Conservation (phyloP, 2,888 invertebrate genomes). For the Phyllotreta cruciferae region DNA sequence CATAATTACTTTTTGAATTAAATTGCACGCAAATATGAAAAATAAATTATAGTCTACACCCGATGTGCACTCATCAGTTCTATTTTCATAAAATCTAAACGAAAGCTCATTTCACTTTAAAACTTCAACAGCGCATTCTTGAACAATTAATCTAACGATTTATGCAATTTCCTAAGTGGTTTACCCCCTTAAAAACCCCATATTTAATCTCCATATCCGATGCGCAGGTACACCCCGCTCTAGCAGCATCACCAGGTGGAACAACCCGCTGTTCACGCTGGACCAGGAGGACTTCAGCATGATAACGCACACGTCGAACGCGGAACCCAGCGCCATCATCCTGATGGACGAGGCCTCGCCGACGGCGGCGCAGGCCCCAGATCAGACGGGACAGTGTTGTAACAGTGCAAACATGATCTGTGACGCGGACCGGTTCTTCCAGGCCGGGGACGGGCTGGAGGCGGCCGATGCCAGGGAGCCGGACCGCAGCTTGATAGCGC, state of each 20-base stretch:
- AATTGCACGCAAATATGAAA: no score
- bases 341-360: constrained; percentile 72
- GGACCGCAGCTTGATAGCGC: constrained; percentile 51
- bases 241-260: constrained; percentile 75
- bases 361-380: constrained; percentile 44
- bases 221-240: constrained; percentile 65
- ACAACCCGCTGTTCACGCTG: constrained; percentile 82
- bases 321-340: constrained; percentile 73
- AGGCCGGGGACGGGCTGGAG: constrained; percentile 67
- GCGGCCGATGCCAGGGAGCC: constrained; percentile 53
- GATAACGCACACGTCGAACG: constrained; percentile 76
- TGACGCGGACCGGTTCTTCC: constrained; percentile 70
- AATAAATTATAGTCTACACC: no score
- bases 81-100: no score
- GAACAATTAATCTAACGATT: no score
- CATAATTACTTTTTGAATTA: no score
- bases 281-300: constrained; percentile 93
- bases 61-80: no score
- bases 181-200: neutral
- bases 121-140: no score
- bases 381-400: constrained; percentile 56
- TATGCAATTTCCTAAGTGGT: no score
- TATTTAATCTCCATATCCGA: neutral
- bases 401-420: constrained; percentile 58
- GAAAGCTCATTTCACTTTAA: no score